Percentiles rank a stretch among this genome's conserved stretches.
These are phyloP conservation scores for Chionomys nivalis DNA, from an alignment of 2,113 vertebrate species.

Conservation along the genomic window DNA sequence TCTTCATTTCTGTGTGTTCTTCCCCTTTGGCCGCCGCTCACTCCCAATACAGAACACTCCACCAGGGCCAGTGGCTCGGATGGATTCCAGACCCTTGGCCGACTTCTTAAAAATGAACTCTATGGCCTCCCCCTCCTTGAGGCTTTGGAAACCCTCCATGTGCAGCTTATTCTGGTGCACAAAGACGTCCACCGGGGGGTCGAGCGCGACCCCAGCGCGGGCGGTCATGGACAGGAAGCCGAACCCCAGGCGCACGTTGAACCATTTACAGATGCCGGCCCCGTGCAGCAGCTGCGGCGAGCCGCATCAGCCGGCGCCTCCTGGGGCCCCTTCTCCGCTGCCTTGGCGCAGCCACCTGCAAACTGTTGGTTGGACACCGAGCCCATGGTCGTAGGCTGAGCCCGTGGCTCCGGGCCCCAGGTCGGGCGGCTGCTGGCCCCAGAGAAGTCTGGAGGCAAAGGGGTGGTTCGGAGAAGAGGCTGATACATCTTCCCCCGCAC, in stretches of 20 bases:
- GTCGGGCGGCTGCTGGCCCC: slow-evolving; percentile 79
- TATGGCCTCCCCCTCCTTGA: slow-evolving; percentile 96
- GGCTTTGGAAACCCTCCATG: slow-evolving; percentile 99
- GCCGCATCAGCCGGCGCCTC: slow-evolving; percentile 86
- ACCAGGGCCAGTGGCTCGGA: slow-evolving; percentile 93
- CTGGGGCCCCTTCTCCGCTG: slow-evolving; percentile 88
- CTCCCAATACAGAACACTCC: slow-evolving; percentile 96
- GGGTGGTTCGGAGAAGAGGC: slow-evolving; percentile 86
- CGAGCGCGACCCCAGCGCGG: slow-evolving; percentile 92
- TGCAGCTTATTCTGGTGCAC: slow-evolving; percentile 99
- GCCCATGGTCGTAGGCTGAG: slow-evolving; percentile 88
- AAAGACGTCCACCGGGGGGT: slow-evolving; percentile 97
- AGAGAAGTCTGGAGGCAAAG: slow-evolving; percentile 83
- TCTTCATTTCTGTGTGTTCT: slow-evolving; percentile 94
- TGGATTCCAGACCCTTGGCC: slow-evolving; percentile 96
- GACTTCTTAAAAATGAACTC: slow-evolving; percentile 99
- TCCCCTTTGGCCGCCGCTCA: slow-evolving; percentile 95
- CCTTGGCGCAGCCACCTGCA: slow-evolving; percentile 92
- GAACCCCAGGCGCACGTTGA: slow-evolving; percentile 99
- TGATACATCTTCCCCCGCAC: slow-evolving; percentile 91
- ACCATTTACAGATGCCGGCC: slow-evolving; percentile 97
- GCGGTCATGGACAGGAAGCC: slow-evolving; percentile 98
- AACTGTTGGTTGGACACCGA: slow-evolving; percentile 94
- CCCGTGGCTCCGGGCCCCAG: slow-evolving; percentile 76
- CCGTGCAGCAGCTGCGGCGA: slow-evolving; percentile 88